phyloP scores from a whole-genome alignment of 2,797 vertebrate genomes.

The Helostoma temminkii region DNA sequence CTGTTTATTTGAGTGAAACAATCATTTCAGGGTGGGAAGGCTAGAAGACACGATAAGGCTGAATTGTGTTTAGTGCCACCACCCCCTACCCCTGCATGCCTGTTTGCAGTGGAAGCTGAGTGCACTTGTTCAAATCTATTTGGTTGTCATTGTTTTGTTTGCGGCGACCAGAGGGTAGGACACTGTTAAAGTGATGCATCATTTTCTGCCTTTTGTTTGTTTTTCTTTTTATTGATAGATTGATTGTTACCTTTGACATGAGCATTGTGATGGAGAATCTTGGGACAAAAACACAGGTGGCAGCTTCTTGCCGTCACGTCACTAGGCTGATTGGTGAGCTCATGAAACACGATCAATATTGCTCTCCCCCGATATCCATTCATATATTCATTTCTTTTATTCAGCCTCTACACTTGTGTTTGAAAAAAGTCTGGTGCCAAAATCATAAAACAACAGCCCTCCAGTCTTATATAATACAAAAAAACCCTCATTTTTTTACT shows the following conservation, averaged over 20 bases:
- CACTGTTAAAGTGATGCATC: conserved; percentile 64
- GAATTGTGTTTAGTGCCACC: conserved; percentile 74
- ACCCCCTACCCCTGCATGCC: background rate
- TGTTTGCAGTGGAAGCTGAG: conserved; percentile 49
- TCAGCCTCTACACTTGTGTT: conserved; percentile 31
- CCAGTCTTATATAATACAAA: conserved; percentile 39
- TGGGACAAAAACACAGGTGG: conserved; percentile 67
- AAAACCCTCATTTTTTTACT: conserved; percentile 43
- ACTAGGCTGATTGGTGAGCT: conserved; percentile 59
- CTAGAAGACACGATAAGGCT: conserved; percentile 74
- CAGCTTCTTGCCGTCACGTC: conserved; percentile 61
- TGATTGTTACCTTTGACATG: conserved; percentile 79
- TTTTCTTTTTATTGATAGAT: conserved; percentile 80
- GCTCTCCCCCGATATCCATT: conserved; percentile 59
- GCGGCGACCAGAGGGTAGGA: background rate
- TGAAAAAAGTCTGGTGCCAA: conserved; percentile 46
- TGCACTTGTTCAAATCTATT: conserved; percentile 70
- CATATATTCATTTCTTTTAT: conserved; percentile 68
- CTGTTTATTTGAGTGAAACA: conserved; percentile 87
- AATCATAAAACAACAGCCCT: conserved; percentile 43
- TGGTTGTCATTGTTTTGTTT: conserved; percentile 69
- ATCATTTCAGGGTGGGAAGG: conserved; percentile 81
- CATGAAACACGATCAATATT: conserved; percentile 77
- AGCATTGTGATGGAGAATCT: conserved; percentile 75
- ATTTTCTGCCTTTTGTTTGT: conserved; percentile 79